A percentile compares a stretch with the other conserved stretches of the same genome.
These are phyloP conservation scores for Vespertilio murinus DNA, from an alignment of 2,797 vertebrate genomes.

Conservation along the genomic window DNA sequence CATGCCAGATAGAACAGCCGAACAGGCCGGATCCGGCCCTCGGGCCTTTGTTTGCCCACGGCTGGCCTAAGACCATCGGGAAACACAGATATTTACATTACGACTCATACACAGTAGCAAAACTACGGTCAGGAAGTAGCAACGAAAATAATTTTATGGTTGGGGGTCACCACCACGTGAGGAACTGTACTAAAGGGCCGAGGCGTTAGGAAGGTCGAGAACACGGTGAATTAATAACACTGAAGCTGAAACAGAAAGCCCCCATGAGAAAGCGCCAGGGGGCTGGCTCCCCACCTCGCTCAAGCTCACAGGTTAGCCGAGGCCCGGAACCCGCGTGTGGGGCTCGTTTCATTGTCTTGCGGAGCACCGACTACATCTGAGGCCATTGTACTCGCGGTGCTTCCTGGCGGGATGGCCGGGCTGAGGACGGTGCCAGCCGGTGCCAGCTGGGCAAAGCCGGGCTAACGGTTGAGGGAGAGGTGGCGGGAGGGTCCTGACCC, in stretches of 20 bases:
- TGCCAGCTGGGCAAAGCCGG: not conserved
- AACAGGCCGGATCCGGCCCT: no score
- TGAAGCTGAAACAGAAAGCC: not conserved
- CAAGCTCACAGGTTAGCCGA: not conserved
- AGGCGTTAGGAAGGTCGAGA: no score
- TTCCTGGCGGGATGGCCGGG: not conserved
- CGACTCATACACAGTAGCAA: no score
- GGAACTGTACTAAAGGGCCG: no score
- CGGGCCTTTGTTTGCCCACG: no score
- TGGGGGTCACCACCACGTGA: no score
- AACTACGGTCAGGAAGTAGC: no score
- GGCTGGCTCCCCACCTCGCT: not conserved
- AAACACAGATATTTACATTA: no score
- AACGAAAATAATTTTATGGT: no score
- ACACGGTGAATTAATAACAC: not conserved
- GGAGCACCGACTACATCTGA: not conserved
- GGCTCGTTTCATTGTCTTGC: not conserved
- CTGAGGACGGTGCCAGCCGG: not conserved
- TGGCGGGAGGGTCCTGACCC: not conserved
- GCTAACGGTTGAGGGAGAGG: not conserved
- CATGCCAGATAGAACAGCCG: no score
- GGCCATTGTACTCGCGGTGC: not conserved
- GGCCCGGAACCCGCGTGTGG: not conserved
- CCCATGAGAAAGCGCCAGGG: not conserved
- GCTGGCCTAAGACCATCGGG: no score